phyloP scores from a whole-genome alignment of 2,797 vertebrate species.

The Galaxias olidus region DNA sequence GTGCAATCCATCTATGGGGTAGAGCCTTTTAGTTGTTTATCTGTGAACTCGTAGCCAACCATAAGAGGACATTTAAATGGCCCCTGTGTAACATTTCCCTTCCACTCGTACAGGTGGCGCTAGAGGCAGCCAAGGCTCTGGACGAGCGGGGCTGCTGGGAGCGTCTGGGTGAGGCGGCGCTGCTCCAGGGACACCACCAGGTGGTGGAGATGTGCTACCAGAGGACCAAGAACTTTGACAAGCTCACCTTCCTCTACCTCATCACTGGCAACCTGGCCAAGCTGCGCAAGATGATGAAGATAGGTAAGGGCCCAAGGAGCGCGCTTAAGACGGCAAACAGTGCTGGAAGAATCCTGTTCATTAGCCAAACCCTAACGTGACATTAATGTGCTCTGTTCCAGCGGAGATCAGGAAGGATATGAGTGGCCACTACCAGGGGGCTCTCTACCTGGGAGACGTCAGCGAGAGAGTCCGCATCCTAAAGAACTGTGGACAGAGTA shows the following conservation, averaged over 20 bases:
- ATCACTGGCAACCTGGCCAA: conserved; percentile 96
- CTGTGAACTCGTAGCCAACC: too few relatives aligned
- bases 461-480: conserved; percentile 94
- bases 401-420: conserved; percentile 98
- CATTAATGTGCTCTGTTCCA: conserved; percentile 40
- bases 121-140: conserved; percentile 94
- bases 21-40: too few relatives aligned
- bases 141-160: conserved; percentile 97
- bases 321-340: too few relatives aligned
- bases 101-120: conserved; percentile 79
- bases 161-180: conserved; percentile 90
- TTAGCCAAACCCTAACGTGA: neutral
- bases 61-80: too few relatives aligned
- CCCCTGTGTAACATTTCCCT: neutral
- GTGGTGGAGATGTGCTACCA: conserved; percentile 99
- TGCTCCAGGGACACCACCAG: conserved; percentile 97
- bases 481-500: conserved; percentile 97
- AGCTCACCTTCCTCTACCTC: conserved; percentile 95
- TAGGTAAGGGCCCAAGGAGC: conserved; percentile 74
- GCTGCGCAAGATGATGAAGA: conserved; percentile 98
- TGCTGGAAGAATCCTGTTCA: too few relatives aligned
- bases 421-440: conserved; percentile 98
- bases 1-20: too few relatives aligned
- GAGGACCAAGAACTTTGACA: conserved; percentile 97
- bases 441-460: conserved; percentile 93